These are phyloP conservation scores for Dyspetes luteomarginatus DNA, from an alignment of 2,888 invertebrate genomes.

Conservation along the genomic window DNA sequence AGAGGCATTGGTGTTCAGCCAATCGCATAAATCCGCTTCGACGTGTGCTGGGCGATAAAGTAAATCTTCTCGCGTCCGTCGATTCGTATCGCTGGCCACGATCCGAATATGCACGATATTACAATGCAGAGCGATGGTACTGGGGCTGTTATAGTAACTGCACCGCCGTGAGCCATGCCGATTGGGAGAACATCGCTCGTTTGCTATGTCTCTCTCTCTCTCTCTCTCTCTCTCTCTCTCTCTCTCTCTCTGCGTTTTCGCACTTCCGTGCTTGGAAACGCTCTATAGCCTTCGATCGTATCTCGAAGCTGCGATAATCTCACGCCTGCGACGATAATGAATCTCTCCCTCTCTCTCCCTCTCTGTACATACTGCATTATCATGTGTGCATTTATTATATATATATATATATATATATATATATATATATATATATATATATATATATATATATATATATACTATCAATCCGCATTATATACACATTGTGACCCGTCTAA, in stretches of 20 bases:
- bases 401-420: slow-evolving; percentile 1
- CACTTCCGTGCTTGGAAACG: slow-evolving; percentile 64
- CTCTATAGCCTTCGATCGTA: slow-evolving; percentile 54
- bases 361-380: too few relatives aligned
- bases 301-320: slow-evolving; percentile 54
- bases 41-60: slow-evolving; percentile 62
- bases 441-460: neutral
- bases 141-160: slow-evolving; percentile 39
- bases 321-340: slow-evolving; percentile 62
- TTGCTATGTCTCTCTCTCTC: slow-evolving; percentile 7
- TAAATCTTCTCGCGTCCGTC: slow-evolving; percentile 65
- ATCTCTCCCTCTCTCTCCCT: too few relatives aligned
- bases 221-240: neutral
- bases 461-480: too few relatives aligned
- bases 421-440: neutral
- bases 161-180: slow-evolving; percentile 57
- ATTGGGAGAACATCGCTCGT: too few relatives aligned
- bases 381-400: too few relatives aligned
- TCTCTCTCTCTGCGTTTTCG: slow-evolving; percentile 65
- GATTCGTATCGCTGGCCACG: slow-evolving; percentile 65
- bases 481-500: too few relatives aligned
- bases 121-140: slow-evolving; percentile 51
- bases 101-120: slow-evolving; percentile 64
- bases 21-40: slow-evolving; percentile 62
- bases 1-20: slow-evolving; percentile 46